These are phyloP conservation scores for Zaprionus nigranus DNA, from an alignment of 1,140 invertebrate genomes.

Conservation along the genomic window DNA sequence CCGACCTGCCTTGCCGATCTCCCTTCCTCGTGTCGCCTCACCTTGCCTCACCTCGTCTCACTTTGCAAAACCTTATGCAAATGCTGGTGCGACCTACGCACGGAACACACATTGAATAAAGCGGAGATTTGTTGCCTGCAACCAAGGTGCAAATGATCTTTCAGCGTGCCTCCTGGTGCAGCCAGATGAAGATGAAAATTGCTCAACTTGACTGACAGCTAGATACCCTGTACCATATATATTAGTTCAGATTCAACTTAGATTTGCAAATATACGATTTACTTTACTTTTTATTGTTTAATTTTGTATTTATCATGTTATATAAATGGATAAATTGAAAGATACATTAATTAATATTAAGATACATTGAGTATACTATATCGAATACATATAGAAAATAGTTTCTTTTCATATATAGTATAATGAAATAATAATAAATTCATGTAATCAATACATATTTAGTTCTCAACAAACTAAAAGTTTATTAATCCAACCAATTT, in stretches of 20 bases:
- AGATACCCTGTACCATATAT: conserved; percentile 1
- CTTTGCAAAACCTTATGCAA: conserved; percentile 61
- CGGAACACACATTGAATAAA: conserved; percentile 65
- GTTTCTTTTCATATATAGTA: neutral
- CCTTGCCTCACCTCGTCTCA: neutral
- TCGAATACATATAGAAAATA: neutral
- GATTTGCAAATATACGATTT: neutral
- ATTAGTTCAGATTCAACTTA: no score
- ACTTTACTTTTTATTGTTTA: neutral
- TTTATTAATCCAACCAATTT: no score
- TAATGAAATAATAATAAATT: no score
- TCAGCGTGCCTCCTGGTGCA: conserved; percentile 11
- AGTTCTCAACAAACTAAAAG: no score
- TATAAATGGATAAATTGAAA: no score
- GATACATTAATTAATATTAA: neutral
- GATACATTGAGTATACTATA: no score
- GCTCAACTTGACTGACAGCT: neutral
- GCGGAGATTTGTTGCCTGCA: conserved; percentile 73
- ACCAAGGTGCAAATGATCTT: conserved; percentile 76
- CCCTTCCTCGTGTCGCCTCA: neutral
- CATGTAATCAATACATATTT: no score
- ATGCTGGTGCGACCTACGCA: conserved; percentile 72
- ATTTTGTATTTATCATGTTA: neutral
- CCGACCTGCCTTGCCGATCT: neutral
- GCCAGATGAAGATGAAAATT: neutral